These are phyloP conservation scores for Sciurus vulgaris DNA, from an alignment of 2,797 vertebrate species.

Conservation along the genomic window DNA sequence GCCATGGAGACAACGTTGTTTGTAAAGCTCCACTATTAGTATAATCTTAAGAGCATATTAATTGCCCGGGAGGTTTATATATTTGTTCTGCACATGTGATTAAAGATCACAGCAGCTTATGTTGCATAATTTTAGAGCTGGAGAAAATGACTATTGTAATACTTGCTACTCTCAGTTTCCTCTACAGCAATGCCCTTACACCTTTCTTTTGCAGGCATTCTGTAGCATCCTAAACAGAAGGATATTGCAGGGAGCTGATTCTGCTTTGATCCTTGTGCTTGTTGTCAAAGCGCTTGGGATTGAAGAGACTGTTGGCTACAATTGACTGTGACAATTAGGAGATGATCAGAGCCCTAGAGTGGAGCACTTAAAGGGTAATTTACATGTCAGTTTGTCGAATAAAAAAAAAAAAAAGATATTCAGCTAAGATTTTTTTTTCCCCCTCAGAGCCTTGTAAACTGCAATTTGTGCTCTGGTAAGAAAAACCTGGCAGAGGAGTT, in stretches of 20 bases:
- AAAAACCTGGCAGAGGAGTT: slow-evolving; percentile 95
- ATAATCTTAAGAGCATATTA: slow-evolving; percentile 81
- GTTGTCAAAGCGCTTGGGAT: slow-evolving; percentile 97
- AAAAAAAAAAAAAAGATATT: slow-evolving; percentile 95
- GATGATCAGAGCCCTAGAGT: slow-evolving; percentile 96
- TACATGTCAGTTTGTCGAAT: slow-evolving; percentile 99
- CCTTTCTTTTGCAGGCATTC: slow-evolving; percentile 90
- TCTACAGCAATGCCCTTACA: slow-evolving; percentile 89
- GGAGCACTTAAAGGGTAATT: slow-evolving; percentile 99
- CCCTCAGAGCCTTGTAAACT: slow-evolving; percentile 97
- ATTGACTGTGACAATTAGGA: slow-evolving; percentile 99
- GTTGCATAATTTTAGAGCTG: slow-evolving; percentile 83
- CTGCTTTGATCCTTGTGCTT: slow-evolving; percentile 96
- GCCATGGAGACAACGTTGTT: slow-evolving; percentile 76
- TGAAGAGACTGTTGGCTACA: slow-evolving; percentile 99
- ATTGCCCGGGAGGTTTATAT: slow-evolving; percentile 86
- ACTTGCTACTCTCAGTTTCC: slow-evolving; percentile 87
- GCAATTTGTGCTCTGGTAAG: slow-evolving; percentile 98
- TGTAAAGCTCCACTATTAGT: slow-evolving; percentile 74
- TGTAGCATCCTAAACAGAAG: slow-evolving; percentile 92
- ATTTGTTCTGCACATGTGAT: slow-evolving; percentile 83
- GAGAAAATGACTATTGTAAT: slow-evolving; percentile 89
- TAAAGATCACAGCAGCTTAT: slow-evolving; percentile 82
- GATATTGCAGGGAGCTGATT: slow-evolving; percentile 94
- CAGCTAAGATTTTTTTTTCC: slow-evolving; percentile 90